Base-by-base conservation (phyloP, 2,888 invertebrate species). In the Drosophila neonasuta region DNA sequence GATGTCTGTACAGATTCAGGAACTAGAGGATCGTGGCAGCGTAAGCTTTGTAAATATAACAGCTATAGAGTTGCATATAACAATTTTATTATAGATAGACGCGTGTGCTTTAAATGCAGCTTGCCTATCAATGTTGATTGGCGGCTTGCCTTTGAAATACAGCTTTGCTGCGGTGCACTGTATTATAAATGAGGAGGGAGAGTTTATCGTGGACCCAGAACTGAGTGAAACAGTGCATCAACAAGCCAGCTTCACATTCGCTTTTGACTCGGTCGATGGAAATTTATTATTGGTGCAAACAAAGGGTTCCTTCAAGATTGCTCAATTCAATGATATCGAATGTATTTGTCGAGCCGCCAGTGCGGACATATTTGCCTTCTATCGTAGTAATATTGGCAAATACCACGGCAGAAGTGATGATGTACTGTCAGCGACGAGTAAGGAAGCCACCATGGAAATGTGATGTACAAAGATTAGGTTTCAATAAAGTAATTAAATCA, bases 31-130 rank as follows among this genome's bases (percentile, higher is more conserved):
- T 90, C 93, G 92, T 89, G 96, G 96, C 76, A 95, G 95, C 78
- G 97, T 97, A 91, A 92, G 91, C 2, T 29, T 5, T 7, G 30
- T 10, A 17, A 7, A 7, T 0, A 7, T 3, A 29, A 13, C n/a
- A n/a, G 24, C 24, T 24, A 24, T 24, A 24, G 24, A 24, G 24
- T 11, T 2, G 2, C 2, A 0, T 39, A n/a, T 48, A 36, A 70
- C 11, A 5, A 0, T n/a, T 10, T 46, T 17, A 20, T 55, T 81
- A 2, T 48, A 91, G 96, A 89, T 97, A 2, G 91, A 97, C 56
- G 94, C 97, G 0, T 95, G 96, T 89, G 93, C 95, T 11, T 92
- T 98, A 34, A 98, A 98, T 92, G 95, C 96, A 24, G 92, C 94
- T 0, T 97, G 96, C 89, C 91, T 97, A 63, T 96, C 97, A 0